phyloP scores from a whole-genome alignment of 2,797 vertebrate genomes.

The Holocentrus rufus region DNA sequence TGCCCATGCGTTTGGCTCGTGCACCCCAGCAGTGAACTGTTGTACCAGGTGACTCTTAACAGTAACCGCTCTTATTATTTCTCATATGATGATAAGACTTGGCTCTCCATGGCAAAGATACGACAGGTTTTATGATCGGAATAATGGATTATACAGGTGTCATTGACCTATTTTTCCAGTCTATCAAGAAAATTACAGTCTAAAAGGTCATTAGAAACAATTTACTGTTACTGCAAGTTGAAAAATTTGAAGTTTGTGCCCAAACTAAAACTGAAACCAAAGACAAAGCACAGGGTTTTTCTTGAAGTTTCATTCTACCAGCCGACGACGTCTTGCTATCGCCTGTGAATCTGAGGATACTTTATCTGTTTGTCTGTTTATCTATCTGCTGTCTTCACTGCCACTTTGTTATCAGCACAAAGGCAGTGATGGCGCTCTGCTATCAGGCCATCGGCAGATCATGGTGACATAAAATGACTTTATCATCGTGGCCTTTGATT shows the following conservation, averaged over 20 bases:
- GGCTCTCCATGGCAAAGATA: too few relatives aligned
- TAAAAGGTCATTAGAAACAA: too few relatives aligned
- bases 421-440: not conserved
- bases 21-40: not conserved
- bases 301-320: not conserved
- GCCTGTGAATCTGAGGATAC: not conserved
- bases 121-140: not conserved
- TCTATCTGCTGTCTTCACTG: not conserved
- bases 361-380: constrained; percentile 6
- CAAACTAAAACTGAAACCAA: not conserved
- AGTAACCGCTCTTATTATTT: not conserved
- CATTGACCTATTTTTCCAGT: too few relatives aligned
- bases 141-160: too few relatives aligned
- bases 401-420: not conserved
- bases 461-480: not conserved
- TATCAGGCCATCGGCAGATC: constrained; percentile 9
- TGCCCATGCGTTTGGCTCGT: not conserved
- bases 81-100: too few relatives aligned
- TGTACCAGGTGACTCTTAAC: not conserved
- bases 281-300: not conserved
- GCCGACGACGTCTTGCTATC: not conserved
- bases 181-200: too few relatives aligned
- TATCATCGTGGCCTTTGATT: constrained; percentile 11
- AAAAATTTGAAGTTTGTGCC: not conserved
- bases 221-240: too few relatives aligned